phyloP scores from a whole-genome alignment of 92 coral and sea anemone genomes.

The Porites evermanni region DNA sequence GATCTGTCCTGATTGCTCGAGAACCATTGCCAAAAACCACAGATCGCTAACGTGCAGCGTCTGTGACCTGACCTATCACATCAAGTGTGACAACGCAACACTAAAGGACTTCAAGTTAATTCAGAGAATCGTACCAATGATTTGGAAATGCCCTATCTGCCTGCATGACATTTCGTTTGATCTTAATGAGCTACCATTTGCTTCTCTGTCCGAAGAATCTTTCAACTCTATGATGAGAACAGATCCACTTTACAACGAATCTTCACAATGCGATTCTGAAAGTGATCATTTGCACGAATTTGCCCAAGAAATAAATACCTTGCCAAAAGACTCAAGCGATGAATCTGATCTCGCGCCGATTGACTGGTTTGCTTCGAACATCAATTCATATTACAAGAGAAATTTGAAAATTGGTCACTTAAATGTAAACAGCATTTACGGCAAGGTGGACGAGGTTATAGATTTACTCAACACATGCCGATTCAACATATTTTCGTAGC shows the following conservation, averaged over 20 bases:
- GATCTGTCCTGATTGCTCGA: not conserved
- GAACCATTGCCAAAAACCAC: constrained; percentile 33
- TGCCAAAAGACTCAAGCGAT: constrained; percentile 20
- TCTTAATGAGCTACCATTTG: constrained; percentile 33
- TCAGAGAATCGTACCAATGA: too few relatives aligned
- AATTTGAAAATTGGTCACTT: constrained; percentile 40
- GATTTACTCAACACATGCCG: constrained; percentile 21
- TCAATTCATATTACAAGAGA: not conserved
- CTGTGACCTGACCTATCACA: constrained; percentile 27
- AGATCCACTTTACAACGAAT: constrained; percentile 41
- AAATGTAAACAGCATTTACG: constrained; percentile 19
- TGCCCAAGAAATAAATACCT: constrained; percentile 40
- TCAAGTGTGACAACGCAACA: constrained; percentile 34
- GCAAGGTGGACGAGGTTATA: too few relatives aligned
- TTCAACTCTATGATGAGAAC: constrained; percentile 39
- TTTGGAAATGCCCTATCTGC: too few relatives aligned
- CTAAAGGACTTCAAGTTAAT: constrained; percentile 22
- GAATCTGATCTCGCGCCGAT: too few relatives aligned
- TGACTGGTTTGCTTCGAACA: constrained; percentile 1
- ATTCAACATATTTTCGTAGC: constrained; percentile 24
- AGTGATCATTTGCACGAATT: constrained; percentile 32
- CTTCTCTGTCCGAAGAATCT: constrained; percentile 44
- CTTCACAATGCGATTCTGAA: constrained; percentile 32
- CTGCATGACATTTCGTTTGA: constrained; percentile 35
- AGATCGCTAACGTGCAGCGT: constrained; percentile 26